Base-by-base conservation (phyloP, 1,140 invertebrate genomes). In the Aleiodes sp. region DNA sequence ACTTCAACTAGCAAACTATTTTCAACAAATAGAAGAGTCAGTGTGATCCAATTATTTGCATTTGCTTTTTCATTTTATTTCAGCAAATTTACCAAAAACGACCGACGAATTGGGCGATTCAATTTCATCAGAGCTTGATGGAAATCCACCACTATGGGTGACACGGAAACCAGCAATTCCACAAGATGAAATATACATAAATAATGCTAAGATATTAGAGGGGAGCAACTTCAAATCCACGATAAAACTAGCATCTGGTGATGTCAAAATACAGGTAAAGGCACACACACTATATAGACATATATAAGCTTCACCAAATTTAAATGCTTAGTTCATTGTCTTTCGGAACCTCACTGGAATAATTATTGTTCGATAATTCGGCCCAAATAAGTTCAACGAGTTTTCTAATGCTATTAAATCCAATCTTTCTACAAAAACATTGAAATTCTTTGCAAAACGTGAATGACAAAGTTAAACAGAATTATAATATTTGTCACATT, bases 121-220 rank as follows among this genome's bases (percentile, higher is more conserved):
- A 1, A 87, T 94, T 76, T 89, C 89, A 26, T 93, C 93, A 12
- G 92, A 94, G 80, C 86, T 93, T 73, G 91, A 91, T 24, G 93
- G 93, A 14, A 94, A 93, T 85, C 92, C 93, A 1, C 92, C 93
- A 2, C 81, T 95, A 56, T 94, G 93, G 91, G 89, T 95, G 33
- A 94, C 92, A 28, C 87, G 89, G 64, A 88, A 87, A 65, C 84
- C 87, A 2, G 88, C 57, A 74, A 75, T 6, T 86, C 88, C 60
- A 65, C 86, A 88, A 59, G 89, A 93, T 64, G 92, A 93, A 66
- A 90, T 94, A 70, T 95, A 90, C 82, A 89, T 94, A 65, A 95
- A 95, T 81, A 94, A 94, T 81, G 94, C 93, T 0, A 91, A 90
- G 83, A 88, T 95, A 33, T 82, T 88, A 28, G 88, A 89, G n/a